A percentile compares a stretch with the other conserved stretches of the same genome.
phyloP scores from a whole-genome alignment of 1,140 invertebrate species.

The Nasonia giraulti region DNA sequence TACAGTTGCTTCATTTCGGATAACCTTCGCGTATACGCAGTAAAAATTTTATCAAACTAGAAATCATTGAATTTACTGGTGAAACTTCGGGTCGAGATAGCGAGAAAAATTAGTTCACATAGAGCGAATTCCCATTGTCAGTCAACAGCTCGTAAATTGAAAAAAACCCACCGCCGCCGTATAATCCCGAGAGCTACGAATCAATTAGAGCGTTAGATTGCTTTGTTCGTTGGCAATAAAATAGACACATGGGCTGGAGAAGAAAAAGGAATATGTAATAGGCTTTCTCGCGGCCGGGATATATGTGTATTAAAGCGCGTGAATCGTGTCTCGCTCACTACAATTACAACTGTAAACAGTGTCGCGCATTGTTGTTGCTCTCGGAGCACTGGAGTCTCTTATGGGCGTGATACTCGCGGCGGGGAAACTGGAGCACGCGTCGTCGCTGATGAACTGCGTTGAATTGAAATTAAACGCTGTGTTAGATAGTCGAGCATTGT shows the following conservation, averaged over 20 bases:
- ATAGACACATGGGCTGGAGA: background rate
- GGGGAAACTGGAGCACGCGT: constrained; percentile 26
- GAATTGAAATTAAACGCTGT: constrained; percentile 4
- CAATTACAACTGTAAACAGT: constrained; percentile 18
- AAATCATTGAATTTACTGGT: too few relatives aligned
- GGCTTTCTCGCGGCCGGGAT: constrained; percentile 13
- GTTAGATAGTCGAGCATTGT: background rate
- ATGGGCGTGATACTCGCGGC: background rate
- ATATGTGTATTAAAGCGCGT: background rate
- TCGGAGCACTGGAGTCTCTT: background rate
- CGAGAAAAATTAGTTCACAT: constrained; percentile 4
- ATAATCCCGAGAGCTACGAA: background rate
- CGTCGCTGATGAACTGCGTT: background rate
- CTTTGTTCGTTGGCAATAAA: constrained; percentile 18
- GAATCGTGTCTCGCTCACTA: background rate
- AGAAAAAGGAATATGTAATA: constrained; percentile 1
- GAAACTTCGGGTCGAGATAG: too few relatives aligned
- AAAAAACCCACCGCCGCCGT: background rate
- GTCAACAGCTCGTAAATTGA: background rate
- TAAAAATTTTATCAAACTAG: background rate
- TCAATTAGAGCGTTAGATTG: constrained; percentile 36
- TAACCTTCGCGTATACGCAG: too few relatives aligned
- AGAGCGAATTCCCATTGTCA: constrained; percentile 29
- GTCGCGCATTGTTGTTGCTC: constrained; percentile 7
- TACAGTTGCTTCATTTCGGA: background rate